A percentile compares a stretch with the other conserved stretches of the same genome.
Evolutionary conservation across 1,140 invertebrate genomes (phyloP).

Genomic region (Halesus radiatus): DNA sequence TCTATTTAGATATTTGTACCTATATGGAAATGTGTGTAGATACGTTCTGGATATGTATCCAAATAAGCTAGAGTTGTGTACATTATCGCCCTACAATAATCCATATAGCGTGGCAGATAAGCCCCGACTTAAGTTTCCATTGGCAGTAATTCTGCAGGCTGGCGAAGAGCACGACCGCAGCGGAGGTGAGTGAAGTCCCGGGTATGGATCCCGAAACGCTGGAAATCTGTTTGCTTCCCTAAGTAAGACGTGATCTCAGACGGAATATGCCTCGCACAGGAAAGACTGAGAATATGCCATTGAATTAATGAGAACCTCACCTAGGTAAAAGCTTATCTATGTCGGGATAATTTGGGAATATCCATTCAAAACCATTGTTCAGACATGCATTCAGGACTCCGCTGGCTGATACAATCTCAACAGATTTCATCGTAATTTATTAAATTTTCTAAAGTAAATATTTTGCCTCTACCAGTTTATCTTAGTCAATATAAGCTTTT

Average conservation of each 20-base stretch:
- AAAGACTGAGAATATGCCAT: conserved; percentile 3
- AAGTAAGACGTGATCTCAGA: conserved; percentile 14
- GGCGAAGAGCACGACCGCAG: not conserved
- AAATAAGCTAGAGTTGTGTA: too few relatives aligned
- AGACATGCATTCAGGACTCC: not conserved
- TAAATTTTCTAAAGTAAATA: too few relatives aligned
- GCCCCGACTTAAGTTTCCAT: conserved; percentile 1
- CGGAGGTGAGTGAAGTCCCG: not conserved
- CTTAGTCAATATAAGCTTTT: too few relatives aligned
- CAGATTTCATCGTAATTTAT: too few relatives aligned
- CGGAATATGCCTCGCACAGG: too few relatives aligned
- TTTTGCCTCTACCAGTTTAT: too few relatives aligned
- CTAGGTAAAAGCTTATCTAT: conserved; percentile 25
- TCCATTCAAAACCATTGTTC: not conserved
- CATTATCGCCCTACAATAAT: too few relatives aligned
- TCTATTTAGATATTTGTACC: too few relatives aligned
- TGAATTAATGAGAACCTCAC: conserved; percentile 22
- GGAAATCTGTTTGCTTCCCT: conserved; percentile 32
- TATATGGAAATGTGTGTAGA: too few relatives aligned
- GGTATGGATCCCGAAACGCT: not conserved
- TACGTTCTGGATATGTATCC: too few relatives aligned
- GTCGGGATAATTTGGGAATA: conserved; percentile 9
- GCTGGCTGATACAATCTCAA: too few relatives aligned
- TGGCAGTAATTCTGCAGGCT: conserved; percentile 13
- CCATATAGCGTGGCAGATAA: too few relatives aligned